A percentile compares a stretch with the other conserved stretches of the same genome.
These are phyloP conservation scores for Petaurus breviceps DNA, from an alignment of 2,113 vertebrate genomes.

Conservation along the genomic window DNA sequence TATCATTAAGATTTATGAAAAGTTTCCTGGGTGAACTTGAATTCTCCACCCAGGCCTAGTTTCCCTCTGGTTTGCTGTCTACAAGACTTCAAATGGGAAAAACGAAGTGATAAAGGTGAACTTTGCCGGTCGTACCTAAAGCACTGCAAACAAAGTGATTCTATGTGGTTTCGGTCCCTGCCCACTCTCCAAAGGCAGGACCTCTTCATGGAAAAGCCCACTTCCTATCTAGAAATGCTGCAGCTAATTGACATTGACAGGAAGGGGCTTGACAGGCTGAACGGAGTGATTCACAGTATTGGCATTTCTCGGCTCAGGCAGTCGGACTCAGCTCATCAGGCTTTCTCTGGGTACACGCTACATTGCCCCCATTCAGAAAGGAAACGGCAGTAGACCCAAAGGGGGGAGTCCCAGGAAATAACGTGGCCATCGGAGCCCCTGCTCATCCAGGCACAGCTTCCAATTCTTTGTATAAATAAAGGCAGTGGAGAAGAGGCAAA, in stretches of 20 bases:
- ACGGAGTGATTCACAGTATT: slow-evolving; percentile 24
- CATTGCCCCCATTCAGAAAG: neutral
- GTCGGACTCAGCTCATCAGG: neutral
- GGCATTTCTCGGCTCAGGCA: slow-evolving; percentile 28
- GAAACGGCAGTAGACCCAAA: neutral
- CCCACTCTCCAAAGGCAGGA: neutral
- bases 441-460: neutral
- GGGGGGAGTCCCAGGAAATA: neutral
- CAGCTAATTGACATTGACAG: neutral
- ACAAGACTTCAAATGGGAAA: neutral
- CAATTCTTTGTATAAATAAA: neutral
- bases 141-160: neutral
- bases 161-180: neutral
- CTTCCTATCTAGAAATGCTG: neutral
- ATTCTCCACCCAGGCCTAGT: neutral
- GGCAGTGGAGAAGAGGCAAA: neutral
- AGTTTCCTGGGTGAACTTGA: neutral
- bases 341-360: neutral
- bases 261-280: neutral
- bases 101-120: neutral
- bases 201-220: neutral
- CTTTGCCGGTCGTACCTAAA: neutral
- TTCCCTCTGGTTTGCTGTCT: neutral
- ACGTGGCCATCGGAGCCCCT: neutral
- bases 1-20: neutral